phyloP scores from a whole-genome alignment of 2,113 vertebrate species.

The Cyprinodon variegatus region DNA sequence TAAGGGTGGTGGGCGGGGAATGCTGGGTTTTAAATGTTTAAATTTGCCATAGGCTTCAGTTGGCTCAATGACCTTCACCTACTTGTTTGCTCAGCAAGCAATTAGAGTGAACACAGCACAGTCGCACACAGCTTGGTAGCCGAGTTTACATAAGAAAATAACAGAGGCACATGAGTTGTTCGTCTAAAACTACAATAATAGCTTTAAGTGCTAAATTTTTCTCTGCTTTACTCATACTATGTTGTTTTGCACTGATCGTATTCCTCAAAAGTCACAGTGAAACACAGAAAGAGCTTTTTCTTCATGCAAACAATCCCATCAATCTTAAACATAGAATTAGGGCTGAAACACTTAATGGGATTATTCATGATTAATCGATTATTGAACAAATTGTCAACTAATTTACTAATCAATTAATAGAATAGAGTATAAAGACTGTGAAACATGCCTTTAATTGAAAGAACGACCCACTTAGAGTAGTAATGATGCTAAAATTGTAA shows the following conservation, averaged over 20 bases:
- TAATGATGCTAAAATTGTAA: too few relatives aligned
- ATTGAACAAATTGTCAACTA: too few relatives aligned
- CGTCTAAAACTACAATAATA: background rate
- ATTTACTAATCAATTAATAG: too few relatives aligned
- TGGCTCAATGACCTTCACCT: conserved; percentile 60
- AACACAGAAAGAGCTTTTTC: background rate
- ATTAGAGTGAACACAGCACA: conserved; percentile 5
- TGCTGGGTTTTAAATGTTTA: conserved; percentile 40
- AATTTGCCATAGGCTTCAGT: conserved; percentile 54
- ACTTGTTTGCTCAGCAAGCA: conserved; percentile 28
- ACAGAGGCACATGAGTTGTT: conserved; percentile 25
- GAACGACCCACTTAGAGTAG: too few relatives aligned
- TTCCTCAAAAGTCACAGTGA: background rate
- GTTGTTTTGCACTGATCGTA: background rate
- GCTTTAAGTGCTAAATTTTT: background rate
- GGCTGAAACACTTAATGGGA: too few relatives aligned
- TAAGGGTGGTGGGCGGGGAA: conserved; percentile 11
- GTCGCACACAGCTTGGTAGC: background rate
- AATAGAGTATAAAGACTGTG: too few relatives aligned
- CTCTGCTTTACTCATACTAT: conserved; percentile 4
- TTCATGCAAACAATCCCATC: background rate
- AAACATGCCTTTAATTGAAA: too few relatives aligned
- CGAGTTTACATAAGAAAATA: background rate
- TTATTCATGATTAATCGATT: too few relatives aligned
- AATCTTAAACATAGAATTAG: conserved; percentile 10